phyloP scores from a whole-genome alignment of 1,140 invertebrate species.

The Mercenaria mercenaria region DNA sequence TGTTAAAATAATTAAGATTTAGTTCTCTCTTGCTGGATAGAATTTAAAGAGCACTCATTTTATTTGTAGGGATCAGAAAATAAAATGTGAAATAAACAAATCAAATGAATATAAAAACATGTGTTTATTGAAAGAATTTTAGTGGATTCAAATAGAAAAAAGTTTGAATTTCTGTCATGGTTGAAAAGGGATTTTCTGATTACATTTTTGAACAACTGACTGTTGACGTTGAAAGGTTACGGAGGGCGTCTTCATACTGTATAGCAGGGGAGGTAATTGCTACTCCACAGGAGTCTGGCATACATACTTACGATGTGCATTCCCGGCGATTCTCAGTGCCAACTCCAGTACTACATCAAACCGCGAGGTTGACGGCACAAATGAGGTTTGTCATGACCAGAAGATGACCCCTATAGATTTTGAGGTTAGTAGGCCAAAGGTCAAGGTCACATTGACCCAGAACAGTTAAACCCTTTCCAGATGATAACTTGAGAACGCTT shows the following conservation, averaged over 20 bases:
- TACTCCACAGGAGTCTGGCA: constrained; percentile 8
- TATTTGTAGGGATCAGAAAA: too few species aligned
- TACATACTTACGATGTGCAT: constrained; percentile 18
- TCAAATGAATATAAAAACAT: too few species aligned
- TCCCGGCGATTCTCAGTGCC: constrained; percentile 7
- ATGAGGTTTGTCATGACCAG: too few species aligned
- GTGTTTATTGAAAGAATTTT: not conserved
- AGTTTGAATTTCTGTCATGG: not conserved
- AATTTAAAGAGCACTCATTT: too few species aligned
- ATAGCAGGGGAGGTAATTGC: constrained; percentile 22
- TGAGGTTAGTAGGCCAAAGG: too few species aligned
- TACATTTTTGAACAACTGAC: constrained; percentile 39
- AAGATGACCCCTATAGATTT: too few species aligned
- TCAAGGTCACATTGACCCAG: too few species aligned
- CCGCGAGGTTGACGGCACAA: not conserved
- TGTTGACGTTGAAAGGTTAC: constrained; percentile 12
- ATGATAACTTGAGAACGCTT: too few species aligned
- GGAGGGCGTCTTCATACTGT: not conserved
- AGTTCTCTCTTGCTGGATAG: too few species aligned
- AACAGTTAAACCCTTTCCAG: too few species aligned
- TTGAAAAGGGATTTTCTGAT: constrained; percentile 4
- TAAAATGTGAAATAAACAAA: too few species aligned
- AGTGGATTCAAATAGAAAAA: not conserved
- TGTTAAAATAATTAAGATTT: too few species aligned
- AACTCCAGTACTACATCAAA: not conserved